Evolutionary conservation across 2,888 invertebrate genomes (phyloP).

Genomic region (Drosophila mulleri): DNA sequence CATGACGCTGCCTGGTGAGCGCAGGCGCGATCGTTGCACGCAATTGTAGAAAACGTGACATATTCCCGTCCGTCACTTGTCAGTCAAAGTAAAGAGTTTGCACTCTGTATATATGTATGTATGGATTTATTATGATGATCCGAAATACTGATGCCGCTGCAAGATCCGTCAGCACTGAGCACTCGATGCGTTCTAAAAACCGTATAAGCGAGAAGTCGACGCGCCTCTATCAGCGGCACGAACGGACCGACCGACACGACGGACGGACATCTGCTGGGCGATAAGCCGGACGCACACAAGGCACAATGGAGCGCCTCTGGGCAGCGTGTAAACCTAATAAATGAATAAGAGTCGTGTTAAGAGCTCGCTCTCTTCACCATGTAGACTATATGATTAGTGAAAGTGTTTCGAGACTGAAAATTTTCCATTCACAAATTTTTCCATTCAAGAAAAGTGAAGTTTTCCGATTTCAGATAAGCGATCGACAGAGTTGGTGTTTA

Average conservation of each 20-base stretch:
- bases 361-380: constrained; percentile 23
- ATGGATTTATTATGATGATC: constrained; percentile 5
- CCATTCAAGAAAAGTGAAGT: constrained; percentile 27
- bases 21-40: constrained; percentile 70
- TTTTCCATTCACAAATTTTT: constrained; percentile 49
- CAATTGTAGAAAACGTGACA: constrained; percentile 81
- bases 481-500: constrained; percentile 47
- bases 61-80: constrained; percentile 52
- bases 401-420: constrained; percentile 40
- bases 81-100: constrained; percentile 15
- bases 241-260: constrained; percentile 5
- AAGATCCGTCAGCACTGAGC: constrained; percentile 75
- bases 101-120: constrained; percentile 2
- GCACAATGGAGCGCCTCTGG: constrained; percentile 26
- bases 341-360: constrained; percentile 14
- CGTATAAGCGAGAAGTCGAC: constrained; percentile 44
- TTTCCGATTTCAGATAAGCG: constrained; percentile 3
- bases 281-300: constrained; percentile 17
- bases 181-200: constrained; percentile 77
- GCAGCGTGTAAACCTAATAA: constrained; percentile 24
- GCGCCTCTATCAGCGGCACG: constrained; percentile 61
- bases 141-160: constrained; percentile 38
- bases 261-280: constrained; percentile 8
- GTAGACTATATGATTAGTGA: constrained; percentile 11
- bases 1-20: constrained; percentile 81